phyloP scores from a whole-genome alignment of 2,888 invertebrate genomes.

The Oxyscelio sp. region DNA sequence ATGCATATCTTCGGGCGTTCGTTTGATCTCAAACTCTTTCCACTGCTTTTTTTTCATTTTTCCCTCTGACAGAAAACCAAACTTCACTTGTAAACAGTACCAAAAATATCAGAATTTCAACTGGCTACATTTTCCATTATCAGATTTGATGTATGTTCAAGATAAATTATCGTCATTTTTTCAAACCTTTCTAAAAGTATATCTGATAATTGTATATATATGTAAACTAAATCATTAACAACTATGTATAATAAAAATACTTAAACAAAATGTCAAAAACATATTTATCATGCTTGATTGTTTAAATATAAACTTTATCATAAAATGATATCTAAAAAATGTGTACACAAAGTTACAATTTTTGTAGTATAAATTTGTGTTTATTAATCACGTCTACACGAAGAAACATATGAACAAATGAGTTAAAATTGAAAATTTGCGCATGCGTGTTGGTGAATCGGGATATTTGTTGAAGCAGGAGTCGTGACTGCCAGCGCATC shows the following conservation, averaged over 20 bases:
- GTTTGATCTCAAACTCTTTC: slow-evolving; percentile 65
- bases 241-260: too few relatives aligned
- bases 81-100: slow-evolving; percentile 48
- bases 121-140: not conserved
- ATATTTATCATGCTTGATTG: too few relatives aligned
- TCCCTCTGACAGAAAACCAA: slow-evolving; percentile 23
- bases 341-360: not conserved
- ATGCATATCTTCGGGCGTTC: slow-evolving; percentile 84
- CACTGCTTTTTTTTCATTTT: slow-evolving; percentile 31
- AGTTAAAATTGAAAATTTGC: slow-evolving; percentile 63
- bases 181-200: too few relatives aligned
- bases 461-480: slow-evolving; percentile 60
- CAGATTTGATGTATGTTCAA: not conserved
- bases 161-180: not conserved
- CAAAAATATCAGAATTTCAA: slow-evolving; percentile 21
- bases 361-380: too few relatives aligned
- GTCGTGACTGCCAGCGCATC: slow-evolving; percentile 75
- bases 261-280: too few relatives aligned
- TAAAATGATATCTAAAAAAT: too few relatives aligned
- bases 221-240: too few relatives aligned
- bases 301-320: too few relatives aligned
- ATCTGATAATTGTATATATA: too few relatives aligned
- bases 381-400: not conserved
- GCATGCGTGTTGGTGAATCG: slow-evolving; percentile 24
- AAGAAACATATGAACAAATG: slow-evolving; percentile 43